phyloP scores from a whole-genome alignment of 2,113 vertebrate genomes.

The Erythrocebus patas region DNA sequence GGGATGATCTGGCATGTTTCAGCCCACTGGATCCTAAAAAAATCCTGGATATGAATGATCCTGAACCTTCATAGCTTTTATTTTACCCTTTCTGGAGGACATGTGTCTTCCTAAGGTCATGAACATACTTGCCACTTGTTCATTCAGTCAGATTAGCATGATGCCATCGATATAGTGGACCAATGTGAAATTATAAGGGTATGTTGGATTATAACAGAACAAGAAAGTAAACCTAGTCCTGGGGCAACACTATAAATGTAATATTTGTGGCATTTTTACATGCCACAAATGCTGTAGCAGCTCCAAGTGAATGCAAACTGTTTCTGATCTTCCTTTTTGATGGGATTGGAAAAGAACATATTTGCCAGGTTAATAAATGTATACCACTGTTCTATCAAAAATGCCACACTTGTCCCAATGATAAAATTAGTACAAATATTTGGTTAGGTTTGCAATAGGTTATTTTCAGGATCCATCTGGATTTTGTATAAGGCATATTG shows the following conservation, averaged over 20 bases:
- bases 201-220: neutral
- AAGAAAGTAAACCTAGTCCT: neutral
- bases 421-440: neutral
- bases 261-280: neutral
- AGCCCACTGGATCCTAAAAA: neutral
- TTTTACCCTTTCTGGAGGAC: neutral
- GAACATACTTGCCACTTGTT: neutral
- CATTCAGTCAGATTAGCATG: neutral
- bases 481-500: neutral
- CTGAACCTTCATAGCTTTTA: neutral
- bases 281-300: neutral
- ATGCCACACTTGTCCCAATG: neutral
- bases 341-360: no score
- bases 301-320: neutral
- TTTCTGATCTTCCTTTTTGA: no score
- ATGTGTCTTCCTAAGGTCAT: neutral
- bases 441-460: neutral
- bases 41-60: neutral
- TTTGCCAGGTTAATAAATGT: neutral
- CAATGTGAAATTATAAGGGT: neutral
- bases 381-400: neutral
- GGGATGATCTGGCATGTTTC: neutral
- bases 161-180: no score
- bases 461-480: neutral
- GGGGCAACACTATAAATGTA: neutral